Conservation (phyloP, 2,888 invertebrate genomes). For the Oxycera nigricornis region DNA sequence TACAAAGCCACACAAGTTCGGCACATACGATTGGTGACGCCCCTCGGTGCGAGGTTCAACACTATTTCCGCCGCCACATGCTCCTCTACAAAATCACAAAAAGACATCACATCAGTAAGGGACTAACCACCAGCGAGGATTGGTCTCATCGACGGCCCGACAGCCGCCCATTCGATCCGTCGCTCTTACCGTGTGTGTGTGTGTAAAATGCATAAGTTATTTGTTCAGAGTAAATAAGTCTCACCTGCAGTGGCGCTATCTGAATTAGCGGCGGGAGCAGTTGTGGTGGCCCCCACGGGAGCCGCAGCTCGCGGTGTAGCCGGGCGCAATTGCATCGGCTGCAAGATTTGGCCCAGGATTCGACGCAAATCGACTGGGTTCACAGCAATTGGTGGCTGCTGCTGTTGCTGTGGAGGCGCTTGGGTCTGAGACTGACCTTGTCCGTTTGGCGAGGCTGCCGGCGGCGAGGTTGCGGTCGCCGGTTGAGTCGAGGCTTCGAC, state of each 20-base stretch:
- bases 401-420: constrained; percentile 47
- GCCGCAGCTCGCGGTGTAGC: constrained; percentile 20
- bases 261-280: constrained; percentile 6
- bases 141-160: not conserved
- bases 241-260: constrained; percentile 45
- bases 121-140: not conserved
- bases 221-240: not conserved
- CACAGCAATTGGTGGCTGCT: constrained; percentile 48
- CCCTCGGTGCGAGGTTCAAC: constrained; percentile 48
- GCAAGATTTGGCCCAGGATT: constrained; percentile 46
- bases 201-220: no score
- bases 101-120: not conserved
- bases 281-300: not conserved
- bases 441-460: constrained; percentile 35
- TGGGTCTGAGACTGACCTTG: constrained; percentile 43
- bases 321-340: constrained; percentile 41
- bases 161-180: not conserved
- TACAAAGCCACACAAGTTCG: not conserved
- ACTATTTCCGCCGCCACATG: constrained; percentile 48
- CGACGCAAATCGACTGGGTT: constrained; percentile 50
- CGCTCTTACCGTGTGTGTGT: no score
- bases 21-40: constrained; percentile 49
- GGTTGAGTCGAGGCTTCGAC: constrained; percentile 46
- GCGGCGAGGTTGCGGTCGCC: constrained; percentile 41
- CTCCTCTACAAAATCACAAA: constrained; percentile 47